Percentiles rank a stretch among this genome's conserved stretches.
Evolutionary conservation across 2,113 vertebrate genomes (phyloP).

Genomic region (human): GRCh38 chr7:87099501-87100000

Average conservation of each 20-base stretch:
- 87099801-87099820: background rate
- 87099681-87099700: background rate
- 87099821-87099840: background rate
- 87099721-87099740: background rate
- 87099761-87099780: background rate
- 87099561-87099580: background rate
- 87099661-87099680: background rate
- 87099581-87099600: background rate
- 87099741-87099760: background rate
- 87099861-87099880: background rate
- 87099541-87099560: background rate
- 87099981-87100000: background rate
- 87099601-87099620: background rate
- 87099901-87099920: background rate
- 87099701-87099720: background rate
- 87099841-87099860: background rate
- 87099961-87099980: background rate
- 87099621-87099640: background rate
- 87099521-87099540: background rate
- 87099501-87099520: background rate
- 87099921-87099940: background rate
- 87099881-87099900: background rate
- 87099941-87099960: background rate
- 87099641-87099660: background rate
- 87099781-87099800: background rate